phyloP scores from a whole-genome alignment of 2,888 invertebrate species.

The Unio pictorum region DNA sequence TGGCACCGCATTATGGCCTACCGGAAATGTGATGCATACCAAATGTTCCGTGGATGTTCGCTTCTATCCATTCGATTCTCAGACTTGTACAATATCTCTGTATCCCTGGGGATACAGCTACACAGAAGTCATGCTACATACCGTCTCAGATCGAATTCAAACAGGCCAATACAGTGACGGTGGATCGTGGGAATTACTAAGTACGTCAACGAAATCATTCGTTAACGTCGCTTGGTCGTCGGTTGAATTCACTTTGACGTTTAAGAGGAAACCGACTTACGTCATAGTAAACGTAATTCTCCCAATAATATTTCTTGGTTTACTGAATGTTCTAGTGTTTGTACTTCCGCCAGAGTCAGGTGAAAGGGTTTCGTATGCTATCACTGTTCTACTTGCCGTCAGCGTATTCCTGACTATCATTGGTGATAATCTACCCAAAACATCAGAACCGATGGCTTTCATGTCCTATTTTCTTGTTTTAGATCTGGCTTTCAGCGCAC shows the following conservation, averaged over 20 bases:
- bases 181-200: not conserved
- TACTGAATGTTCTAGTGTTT: slow-evolving; percentile 39
- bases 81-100: slow-evolving; percentile 21
- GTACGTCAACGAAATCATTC: not conserved
- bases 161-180: not conserved
- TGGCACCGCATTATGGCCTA: too few relatives aligned
- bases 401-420: too few relatives aligned
- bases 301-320: slow-evolving; percentile 36
- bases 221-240: not conserved
- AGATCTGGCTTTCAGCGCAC: slow-evolving; percentile 35
- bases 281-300: slow-evolving; percentile 35
- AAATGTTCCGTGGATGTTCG: slow-evolving; percentile 24
- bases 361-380: too few relatives aligned
- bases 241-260: not conserved
- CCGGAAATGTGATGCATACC: too few relatives aligned
- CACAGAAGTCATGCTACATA: slow-evolving; percentile 10
- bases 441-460: slow-evolving; percentile 35
- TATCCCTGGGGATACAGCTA: slow-evolving; percentile 21
- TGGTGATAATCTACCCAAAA: too few relatives aligned
- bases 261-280: slow-evolving; percentile 25
- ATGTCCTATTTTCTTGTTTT: slow-evolving; percentile 34
- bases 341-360: too few relatives aligned
- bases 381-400: too few relatives aligned
- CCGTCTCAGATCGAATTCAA: not conserved
- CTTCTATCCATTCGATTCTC: slow-evolving; percentile 33